Evolutionary conservation across 2,797 vertebrate species (phyloP).

Genomic region (Poecilia gillii): DNA sequence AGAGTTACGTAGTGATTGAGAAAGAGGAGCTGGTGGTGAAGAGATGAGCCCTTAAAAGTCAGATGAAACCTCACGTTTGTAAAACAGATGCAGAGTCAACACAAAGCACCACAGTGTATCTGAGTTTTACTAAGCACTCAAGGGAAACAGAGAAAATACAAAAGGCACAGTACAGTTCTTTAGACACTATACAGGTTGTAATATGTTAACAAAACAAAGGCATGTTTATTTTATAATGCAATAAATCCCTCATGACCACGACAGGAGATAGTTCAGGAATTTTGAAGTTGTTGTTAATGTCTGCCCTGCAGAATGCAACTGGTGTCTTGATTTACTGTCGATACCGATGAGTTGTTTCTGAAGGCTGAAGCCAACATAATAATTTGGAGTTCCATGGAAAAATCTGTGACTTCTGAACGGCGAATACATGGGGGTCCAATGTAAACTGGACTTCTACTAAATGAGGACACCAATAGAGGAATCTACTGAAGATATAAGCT

Average conservation of each 20-base stretch:
- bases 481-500: not conserved
- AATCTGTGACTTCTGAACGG: not conserved
- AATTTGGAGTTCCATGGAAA: not conserved
- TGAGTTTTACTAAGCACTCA: not conserved
- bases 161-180: not conserved
- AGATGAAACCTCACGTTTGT: not conserved
- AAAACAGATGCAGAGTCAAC: not conserved
- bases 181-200: not conserved
- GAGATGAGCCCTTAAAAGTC: not conserved
- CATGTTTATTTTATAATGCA: not conserved
- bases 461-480: not conserved
- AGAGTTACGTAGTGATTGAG: not conserved
- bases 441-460: not conserved
- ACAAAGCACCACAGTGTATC: not conserved
- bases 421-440: not conserved
- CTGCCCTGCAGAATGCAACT: not conserved
- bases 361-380: not conserved
- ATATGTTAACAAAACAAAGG: not conserved
- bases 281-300: not conserved
- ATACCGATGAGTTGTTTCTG: not conserved
- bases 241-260: not conserved
- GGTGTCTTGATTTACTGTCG: not conserved
- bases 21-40: not conserved
- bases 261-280: not conserved
- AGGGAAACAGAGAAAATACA: not conserved